Percentiles rank a stretch among this genome's conserved stretches.
Evolutionary conservation across 2,888 invertebrate species (phyloP).

Genomic region (Patella caerulea): DNA sequence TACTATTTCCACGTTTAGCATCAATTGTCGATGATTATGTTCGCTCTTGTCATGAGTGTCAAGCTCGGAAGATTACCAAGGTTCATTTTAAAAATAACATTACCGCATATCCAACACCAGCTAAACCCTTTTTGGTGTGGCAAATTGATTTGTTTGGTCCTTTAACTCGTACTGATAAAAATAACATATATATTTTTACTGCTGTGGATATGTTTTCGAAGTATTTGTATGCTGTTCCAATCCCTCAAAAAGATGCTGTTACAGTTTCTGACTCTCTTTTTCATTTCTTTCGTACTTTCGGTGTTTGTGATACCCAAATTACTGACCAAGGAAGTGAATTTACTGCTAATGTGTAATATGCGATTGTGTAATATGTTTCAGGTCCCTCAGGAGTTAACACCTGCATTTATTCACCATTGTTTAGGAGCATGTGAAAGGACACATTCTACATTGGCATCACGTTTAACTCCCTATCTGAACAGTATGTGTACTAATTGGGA

Average conservation of each 20-base stretch:
- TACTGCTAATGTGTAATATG: too few species aligned
- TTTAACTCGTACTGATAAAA: slow-evolving; percentile 19
- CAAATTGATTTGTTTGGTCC: too few species aligned
- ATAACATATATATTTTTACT: slow-evolving; percentile 24
- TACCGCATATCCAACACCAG: slow-evolving; percentile 24
- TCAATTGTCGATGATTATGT: slow-evolving; percentile 20
- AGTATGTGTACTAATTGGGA: too few species aligned
- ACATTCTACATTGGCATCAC: too few species aligned
- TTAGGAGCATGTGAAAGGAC: too few species aligned
- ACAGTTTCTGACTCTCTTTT: slow-evolving; percentile 17
- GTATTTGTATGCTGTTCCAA: slow-evolving; percentile 15
- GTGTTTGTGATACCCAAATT: slow-evolving; percentile 29
- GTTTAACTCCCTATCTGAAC: too few species aligned
- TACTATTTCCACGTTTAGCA: too few species aligned
- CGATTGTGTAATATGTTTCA: too few species aligned
- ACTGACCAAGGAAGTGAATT: too few species aligned
- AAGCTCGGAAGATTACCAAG: slow-evolving; percentile 25
- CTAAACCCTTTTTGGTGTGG: too few species aligned
- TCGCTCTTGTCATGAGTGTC: slow-evolving; percentile 28
- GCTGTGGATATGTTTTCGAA: slow-evolving; percentile 23
- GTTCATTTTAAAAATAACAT: slow-evolving; percentile 19
- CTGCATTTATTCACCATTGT: too few species aligned
- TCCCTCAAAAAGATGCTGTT: slow-evolving; percentile 24
- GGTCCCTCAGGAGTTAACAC: too few species aligned
- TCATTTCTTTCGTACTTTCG: slow-evolving; percentile 19